Percentiles rank a stretch among this genome's conserved stretches.
These are phyloP conservation scores for Rhopalosiphum maidis DNA, from an alignment of 1,140 invertebrate species.

Conservation along the genomic window DNA sequence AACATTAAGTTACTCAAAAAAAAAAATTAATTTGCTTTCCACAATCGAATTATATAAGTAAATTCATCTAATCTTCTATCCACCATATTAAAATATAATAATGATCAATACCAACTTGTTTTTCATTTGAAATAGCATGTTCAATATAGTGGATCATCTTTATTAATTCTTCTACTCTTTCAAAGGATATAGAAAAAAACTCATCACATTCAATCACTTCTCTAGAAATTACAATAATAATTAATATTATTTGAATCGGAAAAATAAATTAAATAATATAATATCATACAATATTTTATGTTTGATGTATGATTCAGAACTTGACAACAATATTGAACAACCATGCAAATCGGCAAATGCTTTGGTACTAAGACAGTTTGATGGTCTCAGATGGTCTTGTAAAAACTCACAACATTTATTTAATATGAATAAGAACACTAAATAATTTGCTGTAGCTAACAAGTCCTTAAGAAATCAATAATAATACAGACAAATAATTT, in stretches of 20 bases:
- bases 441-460: too few species aligned
- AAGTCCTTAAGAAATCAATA: too few species aligned
- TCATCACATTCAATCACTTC: constrained; percentile 93
- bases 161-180: constrained; percentile 71
- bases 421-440: not conserved
- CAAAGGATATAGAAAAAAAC: constrained; percentile 81
- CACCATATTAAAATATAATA: not conserved
- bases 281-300: constrained; percentile 86
- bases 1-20: not conserved
- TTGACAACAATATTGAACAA: constrained; percentile 81
- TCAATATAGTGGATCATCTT: constrained; percentile 88
- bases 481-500: too few species aligned
- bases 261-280: not conserved
- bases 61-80: too few species aligned
- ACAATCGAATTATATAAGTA: too few species aligned
- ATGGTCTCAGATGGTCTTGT: constrained; percentile 87
- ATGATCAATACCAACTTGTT: constrained; percentile 70
- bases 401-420: constrained; percentile 94
- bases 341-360: constrained; percentile 95
- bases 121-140: constrained; percentile 86
- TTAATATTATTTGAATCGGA: not conserved
- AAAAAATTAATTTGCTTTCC: not conserved
- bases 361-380: constrained; percentile 92
- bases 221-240: constrained; percentile 65
- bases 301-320: constrained; percentile 87